phyloP scores from a whole-genome alignment of 2,888 invertebrate species.

The Mythimna ferrago region DNA sequence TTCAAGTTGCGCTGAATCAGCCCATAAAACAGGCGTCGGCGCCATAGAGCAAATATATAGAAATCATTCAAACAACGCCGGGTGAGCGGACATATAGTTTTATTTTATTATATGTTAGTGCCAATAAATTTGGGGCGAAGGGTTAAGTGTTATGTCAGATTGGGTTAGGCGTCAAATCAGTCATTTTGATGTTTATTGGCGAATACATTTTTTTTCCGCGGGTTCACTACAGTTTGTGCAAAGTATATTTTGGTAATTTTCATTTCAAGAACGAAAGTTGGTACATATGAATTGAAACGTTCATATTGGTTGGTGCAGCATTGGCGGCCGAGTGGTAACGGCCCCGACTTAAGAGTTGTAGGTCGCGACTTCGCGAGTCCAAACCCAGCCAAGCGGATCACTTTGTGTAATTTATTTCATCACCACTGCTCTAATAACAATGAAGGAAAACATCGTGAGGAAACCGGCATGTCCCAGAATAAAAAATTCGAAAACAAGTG shows the following conservation, averaged over 20 bases:
- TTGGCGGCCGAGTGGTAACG: too few relatives aligned
- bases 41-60: conserved; percentile 65
- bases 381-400: too few relatives aligned
- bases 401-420: too few relatives aligned
- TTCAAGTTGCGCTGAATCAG: conserved; percentile 79
- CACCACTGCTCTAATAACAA: too few relatives aligned
- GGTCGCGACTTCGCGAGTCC: too few relatives aligned
- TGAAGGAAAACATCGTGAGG: too few relatives aligned
- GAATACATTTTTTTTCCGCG: conserved; percentile 31
- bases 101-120: conserved; percentile 69
- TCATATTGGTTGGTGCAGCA: too few relatives aligned
- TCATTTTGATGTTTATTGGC: conserved; percentile 42
- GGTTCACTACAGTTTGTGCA: background rate
- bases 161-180: conserved; percentile 48
- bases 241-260: conserved; percentile 14
- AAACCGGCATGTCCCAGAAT: too few relatives aligned
- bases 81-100: conserved; percentile 49
- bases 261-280: background rate
- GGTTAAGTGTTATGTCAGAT: conserved; percentile 52
- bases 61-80: conserved; percentile 72
- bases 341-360: too few relatives aligned
- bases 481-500: too few relatives aligned
- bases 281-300: too few relatives aligned
- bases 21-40: conserved; percentile 73
- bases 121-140: conserved; percentile 64